phyloP scores from a whole-genome alignment of 2,797 vertebrate genomes.

The Sebastes vulpes region DNA sequence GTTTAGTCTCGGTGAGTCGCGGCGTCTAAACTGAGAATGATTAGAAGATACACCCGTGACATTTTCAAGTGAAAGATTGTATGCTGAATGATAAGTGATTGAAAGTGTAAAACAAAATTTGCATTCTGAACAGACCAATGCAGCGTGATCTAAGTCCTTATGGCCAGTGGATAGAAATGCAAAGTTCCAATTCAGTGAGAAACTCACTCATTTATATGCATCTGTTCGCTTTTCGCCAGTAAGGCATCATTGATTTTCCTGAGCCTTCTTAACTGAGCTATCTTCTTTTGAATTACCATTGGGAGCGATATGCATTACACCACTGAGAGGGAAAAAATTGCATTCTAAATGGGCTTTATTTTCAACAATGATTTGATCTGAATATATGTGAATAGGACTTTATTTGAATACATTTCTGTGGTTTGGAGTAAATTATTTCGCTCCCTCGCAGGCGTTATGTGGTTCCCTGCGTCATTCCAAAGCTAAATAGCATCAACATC shows the following conservation, averaged over 20 bases:
- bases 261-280: conserved; percentile 78
- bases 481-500: conserved; percentile 75
- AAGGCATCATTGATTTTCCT: conserved; percentile 80
- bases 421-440: conserved; percentile 79
- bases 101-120: neutral
- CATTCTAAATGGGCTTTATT: conserved; percentile 80
- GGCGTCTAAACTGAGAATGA: neutral
- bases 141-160: neutral
- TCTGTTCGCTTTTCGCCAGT: conserved; percentile 69
- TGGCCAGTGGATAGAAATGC: conserved; percentile 18
- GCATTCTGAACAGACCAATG: neutral
- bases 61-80: conserved; percentile 19
- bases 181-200: conserved; percentile 23
- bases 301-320: conserved; percentile 75
- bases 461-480: conserved; percentile 65
- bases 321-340: conserved; percentile 65
- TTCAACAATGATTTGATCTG: conserved; percentile 77
- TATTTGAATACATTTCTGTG: conserved; percentile 81
- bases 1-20: neutral
- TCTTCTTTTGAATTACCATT: conserved; percentile 83
- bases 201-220: conserved; percentile 73
- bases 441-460: conserved; percentile 50
- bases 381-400: conserved; percentile 78
- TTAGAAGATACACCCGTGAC: neutral
- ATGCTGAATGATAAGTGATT: neutral